Evolutionary conservation across 2,113 vertebrate species (phyloP), one percentile per base, ranked within the genome.

Genomic region (Lepus europaeus): DNA sequence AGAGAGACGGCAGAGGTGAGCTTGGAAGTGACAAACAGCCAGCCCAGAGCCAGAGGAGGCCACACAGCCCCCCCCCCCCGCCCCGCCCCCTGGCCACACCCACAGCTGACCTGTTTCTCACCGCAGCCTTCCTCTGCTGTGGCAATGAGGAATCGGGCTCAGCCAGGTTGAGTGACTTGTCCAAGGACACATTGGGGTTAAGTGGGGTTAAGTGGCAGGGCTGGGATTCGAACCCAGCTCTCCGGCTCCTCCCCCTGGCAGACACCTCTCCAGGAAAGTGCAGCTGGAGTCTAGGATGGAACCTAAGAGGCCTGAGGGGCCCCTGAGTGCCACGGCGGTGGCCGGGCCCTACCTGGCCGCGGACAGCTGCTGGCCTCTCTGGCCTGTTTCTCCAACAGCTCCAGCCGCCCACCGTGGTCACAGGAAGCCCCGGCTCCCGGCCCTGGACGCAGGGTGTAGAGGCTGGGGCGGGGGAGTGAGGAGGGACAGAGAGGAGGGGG

Each of bases 71-170:
- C 56, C 56, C 13, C 13, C 17, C 56, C 56, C 17, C 17, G 56
- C 56, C 56, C 56, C 56, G 17, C 14, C 16, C 81, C 76, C 80
- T 33, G 85, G 45, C 45, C 39, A 33, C 5, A 10, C 23, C 68
- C 66, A 0, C n/a, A 0, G 0, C 25, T 31, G 19, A 31, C n/a
- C 33, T 6, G 36, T 7, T 81, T 51, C 27, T 74, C 56, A 59
- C 20, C 33, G 31, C n/a, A 69, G 2, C 8, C 20, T 3, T 51
- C 76, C 0, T 14, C 17, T 22, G 2, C 9, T 19, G n/a, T 4
- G 31, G 23, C 74, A 49, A 49, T 49, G 69, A 39, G n/a, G 79
- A 93, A 77, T 74, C 64, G 6, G 66, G 51, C 61, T 80, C 72
- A 70, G 53, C 36, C 8, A 25, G 7, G 2, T 22, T 59, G n/a